These are phyloP conservation scores for Smittia sp. DNA, from an alignment of 2,888 invertebrate genomes.

Conservation along the genomic window DNA sequence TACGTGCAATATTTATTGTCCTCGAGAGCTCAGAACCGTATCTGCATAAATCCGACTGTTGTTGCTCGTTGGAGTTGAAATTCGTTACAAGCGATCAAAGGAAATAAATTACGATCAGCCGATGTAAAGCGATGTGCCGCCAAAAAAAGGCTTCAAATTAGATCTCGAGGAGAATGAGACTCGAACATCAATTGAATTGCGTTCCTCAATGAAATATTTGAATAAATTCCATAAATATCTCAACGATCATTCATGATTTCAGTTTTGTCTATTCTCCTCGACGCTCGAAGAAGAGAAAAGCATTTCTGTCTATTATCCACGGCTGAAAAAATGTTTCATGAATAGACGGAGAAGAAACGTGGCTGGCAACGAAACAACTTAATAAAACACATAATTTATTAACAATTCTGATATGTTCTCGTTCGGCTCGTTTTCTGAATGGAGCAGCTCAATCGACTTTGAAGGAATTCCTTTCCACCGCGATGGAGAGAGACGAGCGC, in stretches of 20 bases:
- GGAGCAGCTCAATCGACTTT: constrained; percentile 18
- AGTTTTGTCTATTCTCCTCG: constrained; percentile 27
- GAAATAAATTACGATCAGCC: constrained; percentile 28
- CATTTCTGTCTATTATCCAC: neutral
- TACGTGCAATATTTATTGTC: constrained; percentile 36
- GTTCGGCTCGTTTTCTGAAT: neutral
- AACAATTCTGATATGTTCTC: constrained; percentile 22
- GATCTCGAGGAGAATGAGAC: no score
- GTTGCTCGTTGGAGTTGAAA: neutral
- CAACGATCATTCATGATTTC: constrained; percentile 37
- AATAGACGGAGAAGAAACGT: constrained; percentile 17
- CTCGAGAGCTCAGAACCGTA: neutral
- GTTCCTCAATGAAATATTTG: constrained; percentile 37
- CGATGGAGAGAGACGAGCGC: constrained; percentile 1
- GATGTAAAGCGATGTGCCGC: constrained; percentile 32
- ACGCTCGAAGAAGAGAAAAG: neutral
- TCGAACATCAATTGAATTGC: constrained; percentile 27
- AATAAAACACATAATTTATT: constrained; percentile 40
- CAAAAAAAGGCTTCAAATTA: constrained; percentile 32
- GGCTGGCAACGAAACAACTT: constrained; percentile 33
- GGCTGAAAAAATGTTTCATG: neutral
- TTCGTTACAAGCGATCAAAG: neutral
- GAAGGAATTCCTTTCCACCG: constrained; percentile 4
- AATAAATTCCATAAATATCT: constrained; percentile 42
- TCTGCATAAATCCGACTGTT: constrained; percentile 16